A percentile compares a stretch with the other conserved stretches of the same genome.
Conservation (phyloP, 2,888 invertebrate species). For the Amphipoea lucens region DNA sequence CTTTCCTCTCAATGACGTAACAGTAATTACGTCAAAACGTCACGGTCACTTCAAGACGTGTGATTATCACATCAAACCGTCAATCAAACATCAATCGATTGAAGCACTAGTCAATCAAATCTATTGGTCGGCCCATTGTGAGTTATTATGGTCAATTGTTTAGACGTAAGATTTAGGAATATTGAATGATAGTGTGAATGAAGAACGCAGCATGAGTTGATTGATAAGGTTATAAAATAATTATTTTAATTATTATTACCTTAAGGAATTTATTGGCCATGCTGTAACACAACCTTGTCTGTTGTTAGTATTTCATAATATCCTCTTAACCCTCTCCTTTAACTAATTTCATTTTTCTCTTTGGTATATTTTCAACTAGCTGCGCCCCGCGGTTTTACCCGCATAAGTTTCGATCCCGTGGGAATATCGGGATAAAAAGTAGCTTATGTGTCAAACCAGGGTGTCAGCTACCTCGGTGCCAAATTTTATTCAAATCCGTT, state of each 20-base stretch:
- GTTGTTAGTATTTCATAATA: background rate
- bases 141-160: background rate
- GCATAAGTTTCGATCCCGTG: too few species aligned
- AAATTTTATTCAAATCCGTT: too few species aligned
- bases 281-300: background rate
- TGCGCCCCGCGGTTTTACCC: too few species aligned
- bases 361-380: too few species aligned
- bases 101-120: conserved; percentile 38
- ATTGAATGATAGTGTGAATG: conserved; percentile 6
- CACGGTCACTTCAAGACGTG: conserved; percentile 38
- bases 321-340: background rate
- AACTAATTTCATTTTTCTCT: too few species aligned
- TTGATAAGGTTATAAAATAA: conserved; percentile 22
- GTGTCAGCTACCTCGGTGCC: too few species aligned
- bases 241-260: conserved; percentile 5
- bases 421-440: too few species aligned
- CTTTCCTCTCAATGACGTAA: conserved; percentile 53
- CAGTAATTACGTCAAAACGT: conserved; percentile 42
- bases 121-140: background rate
- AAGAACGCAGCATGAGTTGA: conserved; percentile 17
- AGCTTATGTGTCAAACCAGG: too few species aligned
- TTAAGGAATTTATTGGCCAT: background rate
- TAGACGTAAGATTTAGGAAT: background rate
- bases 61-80: conserved; percentile 43
- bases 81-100: conserved; percentile 45